Evolutionary conservation across 1,140 invertebrate genomes (phyloP), one percentile per base, ranked within the genome.

Genomic region (Aphaenogaster floridana): DNA sequence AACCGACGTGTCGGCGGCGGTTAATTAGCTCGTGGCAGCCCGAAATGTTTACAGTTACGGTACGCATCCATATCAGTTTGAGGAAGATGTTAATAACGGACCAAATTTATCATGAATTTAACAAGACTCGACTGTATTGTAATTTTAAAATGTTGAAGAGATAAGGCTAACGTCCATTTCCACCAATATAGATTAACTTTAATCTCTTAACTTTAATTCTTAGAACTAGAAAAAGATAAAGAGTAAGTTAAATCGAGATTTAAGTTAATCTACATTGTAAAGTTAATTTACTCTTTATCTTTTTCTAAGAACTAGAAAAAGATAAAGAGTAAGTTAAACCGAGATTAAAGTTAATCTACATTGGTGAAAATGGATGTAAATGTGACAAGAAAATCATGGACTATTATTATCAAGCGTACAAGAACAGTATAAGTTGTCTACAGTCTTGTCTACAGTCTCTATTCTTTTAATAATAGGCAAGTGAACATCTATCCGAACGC

Each of bases 21-120:
- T 17, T 17, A 72, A 88, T 86, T 86, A 74, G 11, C 15, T 45
- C 21, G 21, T n/a, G 34, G 17, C 11, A 9, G 13, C n/a, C 4
- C 63, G 36, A 80, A 80, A 57, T 57, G 11, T 34, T 80, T n/a
- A n/a, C 36, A 63, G 39, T 77, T 59, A 21, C 3, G 3, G n/a
- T 63, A 15, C 13, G 6, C 34, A 11, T 50, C 3, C 8, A 57
- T 74, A 57, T 74, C 11, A 57, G 11, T 36, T 72, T 54, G 9
- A 54, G 5, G n/a, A 39, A 57, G n/a, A 74, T 57, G n/a, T 21
- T 74, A 1, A 28, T 74, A 45, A 11, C 3, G 2, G 13, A 61
- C 2, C 0, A 45, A 21, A 42, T 76, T 59, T 45, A 45, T 76
- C 3, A 34, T 34, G 15, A 52, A 45, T 61, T 61, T 45, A 42